Base-by-base conservation (phyloP, 2,113 vertebrate species). In the Aspiorhynchus laticeps region DNA sequence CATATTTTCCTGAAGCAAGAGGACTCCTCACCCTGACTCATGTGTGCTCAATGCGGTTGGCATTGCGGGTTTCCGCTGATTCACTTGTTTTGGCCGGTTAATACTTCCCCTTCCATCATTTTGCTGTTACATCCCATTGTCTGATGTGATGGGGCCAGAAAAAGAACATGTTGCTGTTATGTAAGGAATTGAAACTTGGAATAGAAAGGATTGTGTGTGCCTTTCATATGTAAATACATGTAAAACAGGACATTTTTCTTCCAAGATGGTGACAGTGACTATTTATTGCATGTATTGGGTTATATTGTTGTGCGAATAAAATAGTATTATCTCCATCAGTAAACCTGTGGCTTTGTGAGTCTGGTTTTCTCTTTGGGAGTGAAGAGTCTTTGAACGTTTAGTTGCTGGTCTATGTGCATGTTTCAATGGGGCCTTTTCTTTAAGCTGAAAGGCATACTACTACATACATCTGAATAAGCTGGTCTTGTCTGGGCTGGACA, bases 1-100 rank as follows among this genome's bases (percentile, higher is more conserved):
- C 77, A 83, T 65, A 86, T 86, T 88, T 88, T 88, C 81, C 80
- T 80, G 74, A 59, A 41, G 15, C 9, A 65, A 26, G 36, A 83
- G 69, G 21, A 61, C 59, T 67, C 26, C 33, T 43, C 41, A 48
- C 19, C 21, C 63, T 63, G 85, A 84, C 74, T 76, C 36, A 65
- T 0, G 2, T 43, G 36, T 19, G 10, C n/a, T 63, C 36, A 19
- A 28, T 65, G 36, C 1, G 7, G 14, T 28, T 86, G 80, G 82
- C 80, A 78, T 33, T 56, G 36, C 1, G n/a, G 56, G 10, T 33
- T 71, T 85, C 71, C 28, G 2, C 36, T 87, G 73, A 73, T 83
- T 86, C 84, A 31, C 24, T 88, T 88, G 59, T 53, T 80, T 67
- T 86, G 31, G 51, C 74, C 83, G 28, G 41, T 31, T 67, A 17